Evolutionary conservation across 2,888 invertebrate species (phyloP), one percentile per base, ranked within the genome.

Genomic region (Harpagoxenus sublaevis): DNA sequence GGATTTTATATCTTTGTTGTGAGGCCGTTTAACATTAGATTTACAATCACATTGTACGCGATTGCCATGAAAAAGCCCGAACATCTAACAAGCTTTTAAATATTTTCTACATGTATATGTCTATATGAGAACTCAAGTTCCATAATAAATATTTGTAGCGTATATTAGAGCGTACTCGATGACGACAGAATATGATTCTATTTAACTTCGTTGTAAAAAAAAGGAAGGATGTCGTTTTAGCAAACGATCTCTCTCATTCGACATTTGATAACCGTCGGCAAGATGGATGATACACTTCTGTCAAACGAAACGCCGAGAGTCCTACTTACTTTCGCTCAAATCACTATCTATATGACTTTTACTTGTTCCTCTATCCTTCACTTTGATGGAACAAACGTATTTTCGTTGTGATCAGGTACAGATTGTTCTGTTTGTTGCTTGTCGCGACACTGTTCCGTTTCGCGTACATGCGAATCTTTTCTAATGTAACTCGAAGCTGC

Each of bases 401-500:
- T 42, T 89, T 91, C 91, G 91, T 91, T 91, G 91, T 91, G 74
- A 86, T 91, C 91, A 91, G 91, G 91, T 91, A 91, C 91, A 81
- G 83, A 84, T 90, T 89, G 18, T 73, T 75, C 68, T 35, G 45
- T 63, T 48, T 70, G 45, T 82, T 74, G 70, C 45, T 83, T 42
- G 23, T 83, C 55, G 15, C 71, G 42, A 78, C 60, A 79, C 74
- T 48, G 60, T 23, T 60, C 18, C n/a, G 35, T 66, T 28, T 15
- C 77, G 73, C 77, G 39, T 35, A 63, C 10, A 51, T 6, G 51
- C 39, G 10, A 65, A 23, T 57, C 23, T 12, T 18, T 18, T 28
- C 12, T 3, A 28, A 28, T 39, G 2, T 18, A 48, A 65, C 57
- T 57, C 35, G 57, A 45, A 71, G 15, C 23, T 60, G 35, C 39